These are phyloP conservation scores for Corydoras maculifer DNA, from an alignment of 2,113 vertebrate genomes.

Conservation along the genomic window DNA sequence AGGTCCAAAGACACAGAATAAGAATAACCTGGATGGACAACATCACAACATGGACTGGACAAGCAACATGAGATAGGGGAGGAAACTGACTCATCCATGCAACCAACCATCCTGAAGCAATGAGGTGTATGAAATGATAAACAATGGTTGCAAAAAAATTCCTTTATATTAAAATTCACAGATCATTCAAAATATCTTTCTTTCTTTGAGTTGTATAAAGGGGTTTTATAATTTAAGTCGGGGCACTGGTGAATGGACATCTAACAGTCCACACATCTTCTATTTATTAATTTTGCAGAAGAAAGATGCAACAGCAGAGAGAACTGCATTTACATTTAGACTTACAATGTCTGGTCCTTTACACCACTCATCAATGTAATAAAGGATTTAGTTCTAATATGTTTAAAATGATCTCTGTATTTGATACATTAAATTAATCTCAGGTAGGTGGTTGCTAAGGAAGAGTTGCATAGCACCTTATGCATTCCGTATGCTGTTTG, in stretches of 20 bases:
- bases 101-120: too few species aligned
- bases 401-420: conserved; percentile 1
- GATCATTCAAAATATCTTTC: too few species aligned
- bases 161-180: too few species aligned
- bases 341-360: neutral
- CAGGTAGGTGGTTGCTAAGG: neutral
- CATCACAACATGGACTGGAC: too few species aligned
- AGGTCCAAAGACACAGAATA: too few species aligned
- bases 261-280: neutral
- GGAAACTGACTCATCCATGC: too few species aligned
- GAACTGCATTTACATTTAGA: neutral
- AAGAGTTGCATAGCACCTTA: conserved; percentile 1
- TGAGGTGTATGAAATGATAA: too few species aligned
- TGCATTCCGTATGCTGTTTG: conserved; percentile 9
- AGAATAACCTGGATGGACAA: too few species aligned
- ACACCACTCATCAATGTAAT: neutral
- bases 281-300: conserved; percentile 4
- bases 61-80: too few species aligned
- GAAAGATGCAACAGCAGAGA: neutral
- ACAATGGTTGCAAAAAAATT: too few species aligned
- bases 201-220: too few species aligned
- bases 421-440: neutral
- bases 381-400: neutral
- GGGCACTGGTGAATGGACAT: neutral
- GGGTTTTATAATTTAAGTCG: neutral